These are phyloP conservation scores for Hypolimnas misippus DNA, from an alignment of 2,888 invertebrate species.

Conservation along the genomic window DNA sequence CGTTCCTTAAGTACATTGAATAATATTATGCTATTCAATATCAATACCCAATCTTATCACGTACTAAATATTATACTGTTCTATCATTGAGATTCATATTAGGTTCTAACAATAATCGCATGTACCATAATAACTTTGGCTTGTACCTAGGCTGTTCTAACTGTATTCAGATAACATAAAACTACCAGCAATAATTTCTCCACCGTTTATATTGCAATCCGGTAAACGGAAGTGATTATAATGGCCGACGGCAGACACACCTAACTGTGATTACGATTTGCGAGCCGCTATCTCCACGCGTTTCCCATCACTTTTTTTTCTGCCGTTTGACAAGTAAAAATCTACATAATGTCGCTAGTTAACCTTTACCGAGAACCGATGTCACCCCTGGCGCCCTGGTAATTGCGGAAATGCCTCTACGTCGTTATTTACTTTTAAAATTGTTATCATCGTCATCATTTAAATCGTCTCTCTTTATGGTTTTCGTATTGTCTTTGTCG, in stretches of 20 bases:
- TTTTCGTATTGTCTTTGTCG: slow-evolving; percentile 42
- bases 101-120: neutral
- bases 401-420: slow-evolving; percentile 68
- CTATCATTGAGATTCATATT: slow-evolving; percentile 14
- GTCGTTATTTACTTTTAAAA: slow-evolving; percentile 41
- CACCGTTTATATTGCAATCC: slow-evolving; percentile 25
- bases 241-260: slow-evolving; percentile 34
- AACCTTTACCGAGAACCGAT: slow-evolving; percentile 70
- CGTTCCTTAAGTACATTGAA: neutral
- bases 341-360: slow-evolving; percentile 68
- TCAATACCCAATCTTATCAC: slow-evolving; percentile 10
- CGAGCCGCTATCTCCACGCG: slow-evolving; percentile 51
- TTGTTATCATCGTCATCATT: slow-evolving; percentile 47
- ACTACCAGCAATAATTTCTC: neutral
- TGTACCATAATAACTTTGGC: neutral
- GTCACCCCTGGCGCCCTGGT: slow-evolving; percentile 56
- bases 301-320: slow-evolving; percentile 58
- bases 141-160: neutral
- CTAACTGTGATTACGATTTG: slow-evolving; percentile 39
- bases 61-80: slow-evolving; percentile 11
- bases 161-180: slow-evolving; percentile 7
- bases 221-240: slow-evolving; percentile 43
- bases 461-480: slow-evolving; percentile 39
- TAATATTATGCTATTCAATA: slow-evolving; percentile 1
- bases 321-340: slow-evolving; percentile 61